Evolutionary conservation across 2,888 invertebrate genomes (phyloP).

Genomic region (Pasiphila rectangulata): DNA sequence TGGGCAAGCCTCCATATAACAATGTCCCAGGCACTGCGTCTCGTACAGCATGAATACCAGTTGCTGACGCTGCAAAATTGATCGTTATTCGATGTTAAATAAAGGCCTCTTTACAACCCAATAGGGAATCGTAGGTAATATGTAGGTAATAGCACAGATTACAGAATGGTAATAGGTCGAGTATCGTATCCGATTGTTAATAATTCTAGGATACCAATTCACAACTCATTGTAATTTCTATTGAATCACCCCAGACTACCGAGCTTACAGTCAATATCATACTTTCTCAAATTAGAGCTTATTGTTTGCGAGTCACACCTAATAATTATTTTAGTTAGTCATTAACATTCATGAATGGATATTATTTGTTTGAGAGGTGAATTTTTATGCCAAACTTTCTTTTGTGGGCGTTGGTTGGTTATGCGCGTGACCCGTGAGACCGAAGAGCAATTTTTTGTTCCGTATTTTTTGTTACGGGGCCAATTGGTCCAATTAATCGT

Average conservation of each 20-base stretch:
- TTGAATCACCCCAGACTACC: constrained; percentile 5
- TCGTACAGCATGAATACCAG: too few species aligned
- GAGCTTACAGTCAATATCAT: constrained; percentile 23
- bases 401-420: constrained; percentile 25
- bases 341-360: constrained; percentile 37
- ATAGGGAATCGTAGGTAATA: too few species aligned
- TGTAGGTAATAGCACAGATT: neutral
- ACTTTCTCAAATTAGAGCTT: constrained; percentile 45
- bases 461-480: too few species aligned
- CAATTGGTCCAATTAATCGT: too few species aligned
- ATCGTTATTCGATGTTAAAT: too few species aligned
- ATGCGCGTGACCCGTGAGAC: neutral
- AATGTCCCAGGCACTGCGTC: too few species aligned
- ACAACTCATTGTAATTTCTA: constrained; percentile 6
- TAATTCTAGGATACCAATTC: constrained; percentile 2
- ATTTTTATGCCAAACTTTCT: constrained; percentile 32
- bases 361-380: constrained; percentile 33
- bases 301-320: constrained; percentile 39
- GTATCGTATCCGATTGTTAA: constrained; percentile 6
- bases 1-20: too few species aligned
- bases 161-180: constrained; percentile 1
- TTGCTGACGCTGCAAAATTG: too few species aligned
- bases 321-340: constrained; percentile 32
- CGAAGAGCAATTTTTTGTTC: neutral
- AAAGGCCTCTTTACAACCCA: too few species aligned